phyloP scores from a whole-genome alignment of 2,113 vertebrate genomes.

The Coryphaenoides rupestris region DNA sequence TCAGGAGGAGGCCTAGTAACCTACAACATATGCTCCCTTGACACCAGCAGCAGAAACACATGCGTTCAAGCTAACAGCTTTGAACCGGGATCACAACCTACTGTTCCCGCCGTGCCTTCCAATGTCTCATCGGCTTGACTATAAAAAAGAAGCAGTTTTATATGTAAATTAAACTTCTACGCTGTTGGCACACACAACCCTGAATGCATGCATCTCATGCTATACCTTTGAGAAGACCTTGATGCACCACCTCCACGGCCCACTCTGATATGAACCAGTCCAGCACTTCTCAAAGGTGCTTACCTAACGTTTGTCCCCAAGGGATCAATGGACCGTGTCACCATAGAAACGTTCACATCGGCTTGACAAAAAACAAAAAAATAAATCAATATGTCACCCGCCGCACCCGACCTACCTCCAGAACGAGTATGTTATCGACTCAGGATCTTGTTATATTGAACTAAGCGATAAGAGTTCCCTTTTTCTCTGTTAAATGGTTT shows the following conservation, averaged over 20 bases:
- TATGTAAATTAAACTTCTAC: background rate
- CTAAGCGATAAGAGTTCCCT: background rate
- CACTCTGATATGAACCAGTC: conserved; percentile 47
- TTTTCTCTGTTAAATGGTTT: background rate
- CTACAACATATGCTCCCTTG: too few relatives aligned
- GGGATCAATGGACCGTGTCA: conserved; percentile 52
- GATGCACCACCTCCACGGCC: conserved; percentile 36
- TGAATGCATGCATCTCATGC: conserved; percentile 9
- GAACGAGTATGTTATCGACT: conserved; percentile 18
- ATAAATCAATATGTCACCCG: conserved; percentile 55
- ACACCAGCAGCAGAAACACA: too few relatives aligned
- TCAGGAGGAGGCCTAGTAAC: too few relatives aligned
- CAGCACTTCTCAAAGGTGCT: conserved; percentile 59
- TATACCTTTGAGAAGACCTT: conserved; percentile 37
- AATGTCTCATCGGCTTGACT: too few relatives aligned
- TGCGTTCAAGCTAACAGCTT: too few relatives aligned
- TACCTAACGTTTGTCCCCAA: conserved; percentile 54
- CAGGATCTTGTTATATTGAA: conserved; percentile 8
- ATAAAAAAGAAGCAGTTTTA: background rate
- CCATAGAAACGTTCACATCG: conserved; percentile 46
- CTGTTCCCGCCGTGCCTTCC: too few relatives aligned
- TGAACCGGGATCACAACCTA: too few relatives aligned
- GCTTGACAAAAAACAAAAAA: conserved; percentile 46
- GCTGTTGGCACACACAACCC: conserved; percentile 1
- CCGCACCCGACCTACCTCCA: conserved; percentile 26